phyloP scores from a whole-genome alignment of 1,140 invertebrate genomes.

The Megathymus violae region DNA sequence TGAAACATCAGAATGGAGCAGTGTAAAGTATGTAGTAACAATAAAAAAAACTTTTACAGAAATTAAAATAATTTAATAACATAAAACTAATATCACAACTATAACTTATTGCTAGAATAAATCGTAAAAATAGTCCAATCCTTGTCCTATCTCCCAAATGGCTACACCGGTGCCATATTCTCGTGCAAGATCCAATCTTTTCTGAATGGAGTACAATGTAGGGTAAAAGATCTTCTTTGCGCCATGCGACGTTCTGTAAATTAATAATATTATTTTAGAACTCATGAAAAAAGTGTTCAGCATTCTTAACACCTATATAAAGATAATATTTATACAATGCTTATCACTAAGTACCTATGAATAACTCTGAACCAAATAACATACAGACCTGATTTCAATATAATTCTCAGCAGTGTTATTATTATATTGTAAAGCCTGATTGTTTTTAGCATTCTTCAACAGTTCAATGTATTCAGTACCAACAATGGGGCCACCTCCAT shows the following conservation, averaged over 20 bases:
- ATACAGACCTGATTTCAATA: conserved; percentile 92
- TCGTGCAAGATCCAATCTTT: conserved; percentile 91
- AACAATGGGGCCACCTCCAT: conserved; percentile 91
- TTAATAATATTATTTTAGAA: too few relatives aligned
- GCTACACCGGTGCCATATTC: conserved; percentile 93
- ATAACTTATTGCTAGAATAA: conserved; percentile 87
- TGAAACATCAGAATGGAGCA: too few relatives aligned
- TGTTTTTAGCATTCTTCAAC: conserved; percentile 87
- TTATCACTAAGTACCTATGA: too few relatives aligned
- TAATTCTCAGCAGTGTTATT: conserved; percentile 92
- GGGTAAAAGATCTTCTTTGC: conserved; percentile 94
- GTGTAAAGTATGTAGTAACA: too few relatives aligned
- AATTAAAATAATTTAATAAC: conserved; percentile 51
- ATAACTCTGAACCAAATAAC: too few relatives aligned
- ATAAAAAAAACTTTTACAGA: conserved; percentile 1
- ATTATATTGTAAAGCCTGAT: conserved; percentile 89
- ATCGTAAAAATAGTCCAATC: conserved; percentile 97
- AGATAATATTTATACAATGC: too few relatives aligned
- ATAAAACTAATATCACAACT: conserved; percentile 71
- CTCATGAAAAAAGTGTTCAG: too few relatives aligned
- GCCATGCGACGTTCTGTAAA: conserved; percentile 86
- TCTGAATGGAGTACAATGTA: conserved; percentile 92
- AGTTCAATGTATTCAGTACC: conserved; percentile 90
- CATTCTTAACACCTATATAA: too few relatives aligned
- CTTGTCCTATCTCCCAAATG: conserved; percentile 98